Conservation (phyloP, 2,888 invertebrate genomes). For the Cabera pusaria region DNA sequence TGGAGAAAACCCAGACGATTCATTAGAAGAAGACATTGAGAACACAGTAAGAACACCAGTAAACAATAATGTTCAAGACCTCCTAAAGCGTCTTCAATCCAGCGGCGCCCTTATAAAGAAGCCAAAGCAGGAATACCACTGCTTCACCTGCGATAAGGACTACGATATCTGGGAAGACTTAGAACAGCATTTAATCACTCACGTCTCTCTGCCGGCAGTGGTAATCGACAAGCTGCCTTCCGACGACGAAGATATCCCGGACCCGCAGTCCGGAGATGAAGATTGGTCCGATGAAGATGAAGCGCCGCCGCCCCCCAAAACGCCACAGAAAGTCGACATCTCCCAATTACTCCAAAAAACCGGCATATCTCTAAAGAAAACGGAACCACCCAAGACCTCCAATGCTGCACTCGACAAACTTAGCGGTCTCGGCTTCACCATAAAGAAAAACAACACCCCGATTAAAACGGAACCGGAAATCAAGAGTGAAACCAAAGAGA, state of each 20-base stretch:
- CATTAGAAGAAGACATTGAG: constrained; percentile 44
- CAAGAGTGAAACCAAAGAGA: constrained; percentile 30
- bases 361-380: constrained; percentile 65
- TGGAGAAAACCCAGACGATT: constrained; percentile 42
- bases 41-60: constrained; percentile 21
- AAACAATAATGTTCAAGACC: constrained; percentile 54
- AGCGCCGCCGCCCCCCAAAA: constrained; percentile 41
- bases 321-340: constrained; percentile 72
- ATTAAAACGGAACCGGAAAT: constrained; percentile 62
- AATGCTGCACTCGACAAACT: constrained; percentile 66
- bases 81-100: constrained; percentile 65
- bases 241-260: constrained; percentile 72
- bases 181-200: constrained; percentile 79
- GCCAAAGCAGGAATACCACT: constrained; percentile 67
- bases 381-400: constrained; percentile 48
- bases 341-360: constrained; percentile 67
- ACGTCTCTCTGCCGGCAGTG: constrained; percentile 81
- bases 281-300: constrained; percentile 78
- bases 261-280: constrained; percentile 65
- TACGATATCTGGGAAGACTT: constrained; percentile 71
- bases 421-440: constrained; percentile 72
- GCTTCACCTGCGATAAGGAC: constrained; percentile 78
- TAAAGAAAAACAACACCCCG: constrained; percentile 65
- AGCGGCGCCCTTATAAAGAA: constrained; percentile 63
- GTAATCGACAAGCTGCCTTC: constrained; percentile 77